phyloP scores from a whole-genome alignment of 2,113 vertebrate genomes.

The Cyanistes caeruleus region DNA sequence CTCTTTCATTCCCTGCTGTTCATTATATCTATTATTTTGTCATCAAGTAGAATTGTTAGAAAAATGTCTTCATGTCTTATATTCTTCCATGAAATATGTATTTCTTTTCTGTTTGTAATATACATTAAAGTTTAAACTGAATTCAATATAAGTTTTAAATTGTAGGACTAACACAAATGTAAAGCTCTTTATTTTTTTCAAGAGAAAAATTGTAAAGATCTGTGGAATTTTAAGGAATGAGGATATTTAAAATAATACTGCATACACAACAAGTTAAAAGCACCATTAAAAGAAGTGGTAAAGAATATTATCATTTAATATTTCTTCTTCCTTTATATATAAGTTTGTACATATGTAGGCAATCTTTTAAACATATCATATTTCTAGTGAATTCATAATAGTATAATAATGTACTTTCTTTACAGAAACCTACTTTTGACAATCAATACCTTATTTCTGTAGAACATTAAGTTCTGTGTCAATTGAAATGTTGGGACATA shows the following conservation, averaged over 20 bases:
- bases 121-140: neutral
- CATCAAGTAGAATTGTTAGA: neutral
- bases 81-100: neutral
- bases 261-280: neutral
- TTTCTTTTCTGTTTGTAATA: neutral
- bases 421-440: neutral
- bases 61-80: neutral
- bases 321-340: neutral
- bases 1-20: neutral
- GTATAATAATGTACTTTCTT: neutral
- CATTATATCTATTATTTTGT: constrained; percentile 18
- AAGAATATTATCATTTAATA: neutral
- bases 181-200: neutral
- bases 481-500: neutral
- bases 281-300: neutral
- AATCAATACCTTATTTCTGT: neutral
- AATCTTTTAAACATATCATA: neutral
- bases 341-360: neutral
- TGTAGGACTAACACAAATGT: neutral
- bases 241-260: neutral
- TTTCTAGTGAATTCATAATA: neutral
- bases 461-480: neutral
- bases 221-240: neutral
- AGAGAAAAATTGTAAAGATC: neutral
- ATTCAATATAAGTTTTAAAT: neutral